Base-by-base conservation (phyloP, 2,888 invertebrate genomes). In the Erpobdella octoculata region DNA sequence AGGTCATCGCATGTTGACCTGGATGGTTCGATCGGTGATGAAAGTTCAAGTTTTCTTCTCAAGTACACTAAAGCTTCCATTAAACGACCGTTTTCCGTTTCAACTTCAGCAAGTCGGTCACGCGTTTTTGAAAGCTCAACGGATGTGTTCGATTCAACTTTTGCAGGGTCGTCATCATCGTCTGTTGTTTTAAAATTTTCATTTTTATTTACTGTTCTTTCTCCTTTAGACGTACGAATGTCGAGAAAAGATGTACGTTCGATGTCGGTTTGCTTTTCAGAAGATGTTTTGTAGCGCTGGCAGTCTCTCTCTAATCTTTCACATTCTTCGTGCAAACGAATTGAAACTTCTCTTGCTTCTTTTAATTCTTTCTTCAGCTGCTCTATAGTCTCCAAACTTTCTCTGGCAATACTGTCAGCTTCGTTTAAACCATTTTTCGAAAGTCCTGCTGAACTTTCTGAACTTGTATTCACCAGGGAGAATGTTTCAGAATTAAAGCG, bases 301-400 rank as follows among this genome's bases (percentile, higher is more conserved):
- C 65, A 35, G 21, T 48, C 36, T n/a, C 53, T 37, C 25, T 65
- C 53, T n/a, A 66, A 46, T 36, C 58, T 65, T 38, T 71, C 66
- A 36, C 71, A 71, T 28, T 71, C 71, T n/a, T 71, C 71, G 21
- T 71, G 71, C 48, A 71, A 33, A 1, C 41, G 9, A 33, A 71
- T 71, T 18, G 71, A 71, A 31, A 71, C 71, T 38, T 71, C 71
- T 28, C 65, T 71, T 2, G 71, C 71, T 1, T 46, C 66, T 28
- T 65, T 53, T 28, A 71, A 48, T 28, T 71, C 71, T 9, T 71
- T 66, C 21, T 71, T 65, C 58, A 71, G 8, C 21, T 25, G 33
- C 37, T 36, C 41, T 15, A 65, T 21, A n/a, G 66, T 31, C 53
- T 53, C 48, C 1, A 53, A 4, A 6, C 28, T 53, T 28, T 53